Conservation (phyloP, 2,888 invertebrate genomes). For the Hemistola chrysoprasaria region DNA sequence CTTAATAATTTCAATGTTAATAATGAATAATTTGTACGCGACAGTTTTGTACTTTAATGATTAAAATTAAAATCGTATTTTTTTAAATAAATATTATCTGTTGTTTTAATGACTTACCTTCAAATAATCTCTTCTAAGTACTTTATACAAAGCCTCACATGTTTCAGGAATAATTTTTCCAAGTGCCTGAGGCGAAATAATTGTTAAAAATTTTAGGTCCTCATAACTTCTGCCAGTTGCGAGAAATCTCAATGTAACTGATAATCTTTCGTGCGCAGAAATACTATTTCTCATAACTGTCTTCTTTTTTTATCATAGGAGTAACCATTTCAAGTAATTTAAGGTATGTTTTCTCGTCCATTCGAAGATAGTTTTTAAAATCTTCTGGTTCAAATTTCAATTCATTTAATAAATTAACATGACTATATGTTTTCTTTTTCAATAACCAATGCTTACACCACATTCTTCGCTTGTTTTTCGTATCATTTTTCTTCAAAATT, state of each 20-base stretch:
- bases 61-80: no score
- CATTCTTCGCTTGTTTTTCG: no score
- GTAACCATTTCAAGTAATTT: conserved; percentile 12
- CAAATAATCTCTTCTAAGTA: conserved; percentile 14
- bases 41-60: conserved; percentile 1
- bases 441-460: no score
- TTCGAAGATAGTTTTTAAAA: no score
- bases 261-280: conserved; percentile 21
- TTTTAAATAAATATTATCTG: conserved; percentile 1
- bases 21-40: conserved; percentile 2
- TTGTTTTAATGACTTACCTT: no score
- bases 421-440: no score
- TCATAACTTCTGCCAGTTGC: conserved; percentile 16
- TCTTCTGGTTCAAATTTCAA: no score
- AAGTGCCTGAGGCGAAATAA: conserved; percentile 9
- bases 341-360: conserved; percentile 4
- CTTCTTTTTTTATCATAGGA: conserved; percentile 21
- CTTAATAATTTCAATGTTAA: conserved; percentile 3
- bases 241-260: conserved; percentile 19
- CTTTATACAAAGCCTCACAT: no score
- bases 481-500: no score
- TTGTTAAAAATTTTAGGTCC: conserved; percentile 9
- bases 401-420: no score
- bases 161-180: conserved; percentile 19
- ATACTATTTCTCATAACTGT: conserved; percentile 21